phyloP scores from a whole-genome alignment of 2,888 invertebrate species.

The Pyrocoelia pectoralis region DNA sequence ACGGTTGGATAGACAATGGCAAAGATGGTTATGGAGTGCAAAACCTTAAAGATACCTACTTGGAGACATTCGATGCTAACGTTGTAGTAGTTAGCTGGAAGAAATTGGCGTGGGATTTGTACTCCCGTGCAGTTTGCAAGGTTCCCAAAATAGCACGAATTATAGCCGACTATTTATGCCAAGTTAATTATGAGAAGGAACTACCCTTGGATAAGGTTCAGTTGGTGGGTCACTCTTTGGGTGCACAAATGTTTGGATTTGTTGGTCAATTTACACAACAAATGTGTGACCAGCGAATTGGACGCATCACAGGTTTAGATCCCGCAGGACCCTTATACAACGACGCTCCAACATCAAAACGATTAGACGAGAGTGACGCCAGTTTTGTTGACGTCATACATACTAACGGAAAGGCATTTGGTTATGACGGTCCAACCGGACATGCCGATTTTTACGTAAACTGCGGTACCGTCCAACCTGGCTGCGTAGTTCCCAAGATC shows the following conservation, averaged over 20 bases:
- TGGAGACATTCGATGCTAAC: conserved; percentile 13
- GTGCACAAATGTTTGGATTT: conserved; percentile 38
- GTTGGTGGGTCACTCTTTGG: conserved; percentile 39
- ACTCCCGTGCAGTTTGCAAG: conserved; percentile 12
- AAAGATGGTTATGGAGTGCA: neutral
- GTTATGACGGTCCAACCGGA: neutral
- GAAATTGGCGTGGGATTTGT: neutral
- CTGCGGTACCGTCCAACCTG: neutral
- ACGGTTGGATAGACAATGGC: conserved; percentile 5
- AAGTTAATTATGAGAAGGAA: neutral
- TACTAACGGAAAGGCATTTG: neutral
- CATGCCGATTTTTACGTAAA: conserved; percentile 11
- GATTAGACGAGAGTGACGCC: conserved; percentile 2
- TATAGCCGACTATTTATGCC: conserved; percentile 7
- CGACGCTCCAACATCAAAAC: neutral
- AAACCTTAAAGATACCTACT: conserved; percentile 11
- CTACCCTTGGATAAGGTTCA: conserved; percentile 22
- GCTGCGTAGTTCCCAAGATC: neutral
- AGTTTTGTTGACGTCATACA: conserved; percentile 11
- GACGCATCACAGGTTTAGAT: conserved; percentile 19
- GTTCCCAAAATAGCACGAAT: conserved; percentile 8
- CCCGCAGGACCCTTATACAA: conserved; percentile 1
- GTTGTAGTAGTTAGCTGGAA: conserved; percentile 18
- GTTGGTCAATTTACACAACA: conserved; percentile 12
- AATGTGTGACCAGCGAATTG: conserved; percentile 11